phyloP scores from a whole-genome alignment of 2,797 vertebrate species.

The Liasis olivaceus region DNA sequence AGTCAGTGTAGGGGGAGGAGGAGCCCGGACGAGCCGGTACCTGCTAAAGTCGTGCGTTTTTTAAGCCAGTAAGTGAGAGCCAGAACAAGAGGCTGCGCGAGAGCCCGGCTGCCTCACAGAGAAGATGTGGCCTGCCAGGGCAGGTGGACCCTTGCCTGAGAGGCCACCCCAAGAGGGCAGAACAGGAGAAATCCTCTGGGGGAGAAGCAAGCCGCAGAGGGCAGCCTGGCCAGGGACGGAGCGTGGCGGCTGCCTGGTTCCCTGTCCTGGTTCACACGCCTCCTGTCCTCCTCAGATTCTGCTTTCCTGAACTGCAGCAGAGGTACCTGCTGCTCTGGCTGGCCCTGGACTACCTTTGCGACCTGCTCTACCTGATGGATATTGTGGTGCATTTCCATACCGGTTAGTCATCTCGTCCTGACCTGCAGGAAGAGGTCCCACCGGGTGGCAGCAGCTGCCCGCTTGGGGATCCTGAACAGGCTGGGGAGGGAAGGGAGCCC shows the following conservation, averaged over 20 bases:
- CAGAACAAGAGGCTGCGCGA: background rate
- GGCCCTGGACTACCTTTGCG: constrained; percentile 84
- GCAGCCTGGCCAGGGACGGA: background rate
- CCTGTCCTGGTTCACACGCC: fast-evolving
- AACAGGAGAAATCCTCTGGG: background rate
- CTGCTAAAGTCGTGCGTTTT: no score
- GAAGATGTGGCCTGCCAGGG: fast-evolving
- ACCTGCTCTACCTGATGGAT: constrained; percentile 83
- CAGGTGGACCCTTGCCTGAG: no score
- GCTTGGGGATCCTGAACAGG: background rate
- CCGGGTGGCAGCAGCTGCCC: background rate
- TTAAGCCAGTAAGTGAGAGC: background rate
- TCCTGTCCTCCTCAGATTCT: constrained; percentile 71
- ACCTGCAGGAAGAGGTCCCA: background rate
- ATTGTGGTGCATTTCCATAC: constrained; percentile 81
- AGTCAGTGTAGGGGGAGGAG: background rate
- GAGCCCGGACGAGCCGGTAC: background rate
- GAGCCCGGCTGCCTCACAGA: no score
- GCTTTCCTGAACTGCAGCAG: constrained; percentile 81
- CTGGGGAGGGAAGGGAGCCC: background rate
- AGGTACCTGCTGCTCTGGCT: constrained; percentile 80
- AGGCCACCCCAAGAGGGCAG: background rate
- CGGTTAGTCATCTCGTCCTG: constrained; percentile 69
- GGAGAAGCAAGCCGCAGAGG: background rate
- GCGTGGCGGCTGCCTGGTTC: background rate